These are phyloP conservation scores for Reticulitermes lucifugus DNA, from an alignment of 2,888 invertebrate species.

Conservation along the genomic window DNA sequence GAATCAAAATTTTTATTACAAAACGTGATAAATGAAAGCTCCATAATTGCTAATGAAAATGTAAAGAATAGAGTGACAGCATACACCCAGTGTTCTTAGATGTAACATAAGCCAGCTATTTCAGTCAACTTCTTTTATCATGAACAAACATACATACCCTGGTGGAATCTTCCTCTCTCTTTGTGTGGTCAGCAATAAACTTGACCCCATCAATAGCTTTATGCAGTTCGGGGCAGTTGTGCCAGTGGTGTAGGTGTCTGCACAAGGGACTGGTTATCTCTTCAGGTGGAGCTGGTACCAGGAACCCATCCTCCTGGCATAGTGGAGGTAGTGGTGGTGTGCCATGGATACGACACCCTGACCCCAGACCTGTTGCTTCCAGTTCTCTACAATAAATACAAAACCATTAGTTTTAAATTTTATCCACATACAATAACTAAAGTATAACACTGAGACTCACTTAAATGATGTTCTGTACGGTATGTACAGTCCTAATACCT, in stretches of 20 bases:
- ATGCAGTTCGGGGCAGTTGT: constrained; percentile 90
- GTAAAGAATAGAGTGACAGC: too few relatives aligned
- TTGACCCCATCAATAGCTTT: constrained; percentile 93
- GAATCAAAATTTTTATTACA: too few relatives aligned
- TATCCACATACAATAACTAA: too few relatives aligned
- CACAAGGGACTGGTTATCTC: constrained; percentile 69
- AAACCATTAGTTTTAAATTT: background rate
- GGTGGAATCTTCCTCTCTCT: constrained; percentile 91
- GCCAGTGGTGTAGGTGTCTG: constrained; percentile 81
- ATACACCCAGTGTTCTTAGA: too few relatives aligned
- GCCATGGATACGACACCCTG: constrained; percentile 70
- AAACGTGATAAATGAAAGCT: too few relatives aligned
- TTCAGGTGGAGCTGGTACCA: constrained; percentile 21
- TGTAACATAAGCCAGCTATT: too few relatives aligned
- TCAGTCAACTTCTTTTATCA: too few relatives aligned
- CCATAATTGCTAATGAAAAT: too few relatives aligned
- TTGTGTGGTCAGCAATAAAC: constrained; percentile 93
- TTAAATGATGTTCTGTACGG: too few relatives aligned
- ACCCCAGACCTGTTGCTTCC: constrained; percentile 68
- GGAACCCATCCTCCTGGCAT: constrained; percentile 49
- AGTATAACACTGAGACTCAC: too few relatives aligned
- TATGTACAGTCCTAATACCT: too few relatives aligned
- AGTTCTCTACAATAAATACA: constrained; percentile 63
- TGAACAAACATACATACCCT: constrained; percentile 71
- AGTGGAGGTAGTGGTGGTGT: constrained; percentile 59